Evolutionary conservation across 2,113 vertebrate genomes (phyloP).

Genomic region (Todiramphus saurophagus): DNA sequence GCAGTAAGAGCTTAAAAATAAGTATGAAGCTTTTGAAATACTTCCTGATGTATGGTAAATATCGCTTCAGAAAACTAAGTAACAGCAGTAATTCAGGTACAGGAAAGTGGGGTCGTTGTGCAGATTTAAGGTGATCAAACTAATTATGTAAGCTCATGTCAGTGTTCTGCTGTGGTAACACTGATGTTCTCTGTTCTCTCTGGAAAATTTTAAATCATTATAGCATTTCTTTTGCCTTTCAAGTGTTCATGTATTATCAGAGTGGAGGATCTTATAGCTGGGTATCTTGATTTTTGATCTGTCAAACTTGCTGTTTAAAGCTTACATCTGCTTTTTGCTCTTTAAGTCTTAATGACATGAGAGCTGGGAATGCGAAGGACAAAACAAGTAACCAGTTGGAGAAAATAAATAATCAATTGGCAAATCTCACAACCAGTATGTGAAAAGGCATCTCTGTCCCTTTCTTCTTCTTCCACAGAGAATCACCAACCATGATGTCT

Average conservation of each 20-base stretch:
- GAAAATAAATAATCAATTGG: neutral
- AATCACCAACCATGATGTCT: neutral
- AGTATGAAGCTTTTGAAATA: neutral
- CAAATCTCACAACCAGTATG: neutral
- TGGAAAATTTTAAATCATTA: neutral
- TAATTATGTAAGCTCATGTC: rapidly evolving
- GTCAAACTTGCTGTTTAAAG: neutral
- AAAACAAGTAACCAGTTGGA: neutral
- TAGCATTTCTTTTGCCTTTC: neutral
- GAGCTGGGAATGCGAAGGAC: neutral
- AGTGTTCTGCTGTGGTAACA: neutral
- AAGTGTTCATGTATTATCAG: neutral
- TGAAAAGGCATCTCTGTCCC: neutral
- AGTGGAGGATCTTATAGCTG: neutral
- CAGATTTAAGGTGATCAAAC: neutral
- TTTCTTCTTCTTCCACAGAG: neutral
- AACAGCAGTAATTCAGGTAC: neutral
- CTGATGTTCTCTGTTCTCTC: neutral
- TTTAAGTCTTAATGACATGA: neutral
- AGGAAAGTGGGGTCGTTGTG: neutral
- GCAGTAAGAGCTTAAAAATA: neutral
- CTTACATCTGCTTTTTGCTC: neutral
- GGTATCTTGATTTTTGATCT: neutral
- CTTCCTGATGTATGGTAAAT: neutral
- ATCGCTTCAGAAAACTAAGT: neutral